Conservation (phyloP, 2,888 invertebrate genomes). For the Asteroscopus sphinx region DNA sequence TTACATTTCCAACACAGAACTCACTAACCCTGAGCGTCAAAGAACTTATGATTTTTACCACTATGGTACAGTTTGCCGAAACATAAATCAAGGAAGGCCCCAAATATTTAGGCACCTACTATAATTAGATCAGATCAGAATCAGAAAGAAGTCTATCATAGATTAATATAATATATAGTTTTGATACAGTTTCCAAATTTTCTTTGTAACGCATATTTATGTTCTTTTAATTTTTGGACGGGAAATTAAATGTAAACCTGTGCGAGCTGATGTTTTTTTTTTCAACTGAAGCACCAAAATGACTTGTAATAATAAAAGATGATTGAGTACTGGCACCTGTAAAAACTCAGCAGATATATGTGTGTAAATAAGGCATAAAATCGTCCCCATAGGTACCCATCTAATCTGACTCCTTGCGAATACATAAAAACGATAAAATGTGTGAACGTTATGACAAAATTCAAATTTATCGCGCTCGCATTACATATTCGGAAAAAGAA, state of each 20-base stretch:
- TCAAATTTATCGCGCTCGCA: constrained; percentile 58
- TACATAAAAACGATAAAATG: constrained; percentile 54
- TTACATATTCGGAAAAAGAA: constrained; percentile 59
- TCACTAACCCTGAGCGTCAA: too few relatives aligned
- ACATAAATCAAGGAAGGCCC: too few relatives aligned
- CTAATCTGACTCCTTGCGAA: constrained; percentile 50
- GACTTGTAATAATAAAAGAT: constrained; percentile 9
- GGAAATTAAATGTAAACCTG: background rate
- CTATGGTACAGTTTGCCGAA: too few relatives aligned
- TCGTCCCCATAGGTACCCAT: constrained; percentile 27
- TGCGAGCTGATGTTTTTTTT: background rate
- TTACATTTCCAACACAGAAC: too few relatives aligned
- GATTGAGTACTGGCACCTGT: constrained; percentile 7
- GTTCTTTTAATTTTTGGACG: too few relatives aligned
- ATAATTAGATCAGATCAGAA: too few relatives aligned
- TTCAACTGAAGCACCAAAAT: background rate
- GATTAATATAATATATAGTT: too few relatives aligned
- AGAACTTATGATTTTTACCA: too few relatives aligned
- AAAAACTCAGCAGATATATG: constrained; percentile 26
- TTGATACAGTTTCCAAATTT: too few relatives aligned
- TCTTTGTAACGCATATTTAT: too few relatives aligned
- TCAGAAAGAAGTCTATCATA: too few relatives aligned
- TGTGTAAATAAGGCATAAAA: constrained; percentile 40
- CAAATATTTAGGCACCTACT: too few relatives aligned
- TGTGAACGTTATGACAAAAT: constrained; percentile 60